phyloP scores from a whole-genome alignment of 1,140 invertebrate genomes.

The Leptinotarsa defecta region DNA sequence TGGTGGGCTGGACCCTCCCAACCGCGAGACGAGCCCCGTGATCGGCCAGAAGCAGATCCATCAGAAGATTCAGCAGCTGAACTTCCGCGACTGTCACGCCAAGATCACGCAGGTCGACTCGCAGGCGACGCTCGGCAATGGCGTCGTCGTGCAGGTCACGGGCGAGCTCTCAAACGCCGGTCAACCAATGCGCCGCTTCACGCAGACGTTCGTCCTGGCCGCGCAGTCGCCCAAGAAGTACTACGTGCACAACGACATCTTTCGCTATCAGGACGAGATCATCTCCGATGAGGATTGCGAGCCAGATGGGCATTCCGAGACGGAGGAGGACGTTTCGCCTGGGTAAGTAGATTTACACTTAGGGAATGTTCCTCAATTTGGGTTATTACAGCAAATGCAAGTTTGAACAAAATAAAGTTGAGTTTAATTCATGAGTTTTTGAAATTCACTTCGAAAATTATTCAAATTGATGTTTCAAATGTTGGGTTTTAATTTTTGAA shows the following conservation, averaged over 20 bases:
- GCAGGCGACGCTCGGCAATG: slow-evolving; percentile 83
- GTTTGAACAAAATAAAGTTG: no score
- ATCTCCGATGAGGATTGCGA: slow-evolving; percentile 77
- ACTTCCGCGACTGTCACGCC: slow-evolving; percentile 95
- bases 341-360: slow-evolving; percentile 3
- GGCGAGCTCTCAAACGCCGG: slow-evolving; percentile 96
- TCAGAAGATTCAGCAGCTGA: slow-evolving; percentile 91
- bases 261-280: slow-evolving; percentile 91
- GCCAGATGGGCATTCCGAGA: slow-evolving; percentile 65
- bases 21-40: slow-evolving; percentile 82
- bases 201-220: slow-evolving; percentile 95
- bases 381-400: no score
- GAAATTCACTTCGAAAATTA: no score
- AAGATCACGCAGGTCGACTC: slow-evolving; percentile 89
- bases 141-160: slow-evolving; percentile 95
- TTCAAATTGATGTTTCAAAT: no score
- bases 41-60: slow-evolving; percentile 94
- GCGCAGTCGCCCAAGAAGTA: slow-evolving; percentile 95
- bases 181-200: slow-evolving; percentile 94
- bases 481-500: no score
- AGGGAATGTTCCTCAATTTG: no score
- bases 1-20: slow-evolving; percentile 81
- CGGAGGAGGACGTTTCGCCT: slow-evolving; percentile 64
- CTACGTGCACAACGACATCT: slow-evolving; percentile 98
- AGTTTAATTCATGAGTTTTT: no score